Evolutionary conservation across 2,797 vertebrate species (phyloP), one percentile per base, ranked within the genome.

Genomic region (Eospalax fontanierii): DNA sequence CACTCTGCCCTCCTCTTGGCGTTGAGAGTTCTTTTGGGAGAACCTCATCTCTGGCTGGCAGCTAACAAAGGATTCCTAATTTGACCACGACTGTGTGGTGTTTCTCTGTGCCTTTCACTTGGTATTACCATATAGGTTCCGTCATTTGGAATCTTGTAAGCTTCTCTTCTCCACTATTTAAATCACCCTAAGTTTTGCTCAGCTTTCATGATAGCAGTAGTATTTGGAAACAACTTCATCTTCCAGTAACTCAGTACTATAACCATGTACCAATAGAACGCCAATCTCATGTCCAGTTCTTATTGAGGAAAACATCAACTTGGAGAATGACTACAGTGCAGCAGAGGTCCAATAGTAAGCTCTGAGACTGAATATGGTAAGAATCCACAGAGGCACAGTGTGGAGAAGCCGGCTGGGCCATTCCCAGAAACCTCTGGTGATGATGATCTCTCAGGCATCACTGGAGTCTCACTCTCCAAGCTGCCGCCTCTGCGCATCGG

Each of bases 161-260:
- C n/a, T 22, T 92, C 65, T 59, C 15, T 84, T 38, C n/a, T 59
- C 61, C 21, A 33, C n/a, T 38, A 57, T 70, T 80, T 15, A 46
- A 57, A 40, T 50, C 24, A 16, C 6, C 30, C 21, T 90, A 76
- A 75, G 63, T 57, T 87, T 75, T 71, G 9, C 28, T 84, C 43
- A 63, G 9, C 18, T 28, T 88, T 73, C 57, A 46, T 24, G 70
- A 10, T 30, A 50, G 40, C 6, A 61, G 33, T 30, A 26, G 76
- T 40, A 86, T 57, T 89, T 79, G 22, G n/a, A 95, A n/a, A 76
- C 74, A 80, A 85, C 0, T 19, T 90, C 85, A 57, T 11, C 38
- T 81, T 46, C 40, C 38, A 35, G 61, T 28, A 86, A 43, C 46
- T 70, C 70, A 35, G 54, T 0, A 54, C 16, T 22, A 28, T 14